Evolutionary conservation across 2,888 invertebrate genomes (phyloP).

Genomic region (Sylvicola fuscatus): DNA sequence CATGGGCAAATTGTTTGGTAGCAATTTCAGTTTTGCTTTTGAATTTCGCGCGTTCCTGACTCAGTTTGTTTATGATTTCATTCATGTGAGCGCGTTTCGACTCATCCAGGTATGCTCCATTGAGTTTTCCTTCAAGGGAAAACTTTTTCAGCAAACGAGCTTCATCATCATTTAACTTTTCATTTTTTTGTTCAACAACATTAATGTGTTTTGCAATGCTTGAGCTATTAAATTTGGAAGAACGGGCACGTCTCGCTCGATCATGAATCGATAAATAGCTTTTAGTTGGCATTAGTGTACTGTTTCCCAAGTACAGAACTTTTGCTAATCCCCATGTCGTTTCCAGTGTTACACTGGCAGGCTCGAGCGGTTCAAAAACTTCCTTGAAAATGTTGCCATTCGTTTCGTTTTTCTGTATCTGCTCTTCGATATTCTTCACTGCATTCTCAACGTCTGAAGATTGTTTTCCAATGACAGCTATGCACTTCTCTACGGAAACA

Average conservation of each 20-base stretch:
- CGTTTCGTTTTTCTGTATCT: conserved; percentile 25
- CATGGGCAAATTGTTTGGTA: conserved; percentile 42
- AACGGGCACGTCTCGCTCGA: conserved; percentile 51
- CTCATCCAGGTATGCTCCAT: conserved; percentile 50
- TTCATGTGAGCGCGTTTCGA: conserved; percentile 31
- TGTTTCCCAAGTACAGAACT: conserved; percentile 59
- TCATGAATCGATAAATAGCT: conserved; percentile 61
- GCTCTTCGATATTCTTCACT: conserved; percentile 43
- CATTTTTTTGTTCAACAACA: conserved; percentile 20
- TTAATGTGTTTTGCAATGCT: conserved; percentile 30
- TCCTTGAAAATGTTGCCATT: conserved; percentile 39
- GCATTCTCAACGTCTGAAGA: conserved; percentile 62
- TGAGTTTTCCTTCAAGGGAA: conserved; percentile 59
- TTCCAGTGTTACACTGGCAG: conserved; percentile 48
- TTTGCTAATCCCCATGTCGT: conserved; percentile 77
- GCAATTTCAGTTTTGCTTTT: conserved; percentile 43
- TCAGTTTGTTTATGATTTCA: conserved; percentile 30
- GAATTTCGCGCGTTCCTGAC: conserved; percentile 37
- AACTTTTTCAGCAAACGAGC: conserved; percentile 55
- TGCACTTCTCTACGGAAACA: conserved; percentile 64
- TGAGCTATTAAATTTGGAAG: conserved; percentile 48
- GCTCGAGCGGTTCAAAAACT: conserved; percentile 55
- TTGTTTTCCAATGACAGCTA: conserved; percentile 65
- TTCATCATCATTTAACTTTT: conserved; percentile 33
- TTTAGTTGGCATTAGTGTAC: conserved; percentile 57